phyloP scores from a whole-genome alignment of 2,888 invertebrate species.

The Holacanthella duospinosa region DNA sequence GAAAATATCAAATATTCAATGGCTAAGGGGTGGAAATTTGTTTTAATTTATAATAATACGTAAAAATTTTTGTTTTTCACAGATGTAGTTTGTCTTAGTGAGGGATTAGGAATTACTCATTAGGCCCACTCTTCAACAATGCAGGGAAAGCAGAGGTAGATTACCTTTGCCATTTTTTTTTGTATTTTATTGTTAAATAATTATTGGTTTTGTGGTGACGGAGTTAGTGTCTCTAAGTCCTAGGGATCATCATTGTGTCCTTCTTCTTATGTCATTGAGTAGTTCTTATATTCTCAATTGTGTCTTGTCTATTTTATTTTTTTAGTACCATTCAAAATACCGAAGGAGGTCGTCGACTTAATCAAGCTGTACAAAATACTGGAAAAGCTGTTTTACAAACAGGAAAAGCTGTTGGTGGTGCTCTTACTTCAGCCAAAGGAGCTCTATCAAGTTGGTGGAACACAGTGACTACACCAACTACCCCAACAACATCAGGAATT shows the following conservation, averaged over 20 bases:
- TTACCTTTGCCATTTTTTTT: no score
- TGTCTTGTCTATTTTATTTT: constrained; percentile 7
- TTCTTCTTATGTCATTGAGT: no score
- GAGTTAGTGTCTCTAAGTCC: background rate
- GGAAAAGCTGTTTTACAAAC: constrained; percentile 77
- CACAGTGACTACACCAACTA: constrained; percentile 48
- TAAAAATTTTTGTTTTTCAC: background rate
- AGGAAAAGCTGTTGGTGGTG: constrained; percentile 65
- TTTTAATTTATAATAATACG: no score
- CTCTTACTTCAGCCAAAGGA: constrained; percentile 75
- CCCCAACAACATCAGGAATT: no score
- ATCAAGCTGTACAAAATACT: constrained; percentile 82
- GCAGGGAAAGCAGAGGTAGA: background rate
- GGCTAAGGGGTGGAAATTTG: background rate
- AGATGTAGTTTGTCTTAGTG: background rate
- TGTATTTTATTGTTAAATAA: no score
- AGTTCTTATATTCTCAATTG: background rate
- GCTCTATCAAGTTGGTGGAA: constrained; percentile 81
- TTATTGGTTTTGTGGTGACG: no score
- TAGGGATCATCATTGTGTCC: background rate
- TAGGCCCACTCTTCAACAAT: background rate
- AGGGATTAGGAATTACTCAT: background rate
- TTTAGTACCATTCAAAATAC: constrained; percentile 84
- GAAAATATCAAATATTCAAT: background rate
- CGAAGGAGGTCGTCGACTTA: constrained; percentile 83